A percentile compares a stretch with the other conserved stretches of the same genome.
Conservation (phyloP, 2,113 vertebrate genomes). For the Urocynchramus pylzowi region DNA sequence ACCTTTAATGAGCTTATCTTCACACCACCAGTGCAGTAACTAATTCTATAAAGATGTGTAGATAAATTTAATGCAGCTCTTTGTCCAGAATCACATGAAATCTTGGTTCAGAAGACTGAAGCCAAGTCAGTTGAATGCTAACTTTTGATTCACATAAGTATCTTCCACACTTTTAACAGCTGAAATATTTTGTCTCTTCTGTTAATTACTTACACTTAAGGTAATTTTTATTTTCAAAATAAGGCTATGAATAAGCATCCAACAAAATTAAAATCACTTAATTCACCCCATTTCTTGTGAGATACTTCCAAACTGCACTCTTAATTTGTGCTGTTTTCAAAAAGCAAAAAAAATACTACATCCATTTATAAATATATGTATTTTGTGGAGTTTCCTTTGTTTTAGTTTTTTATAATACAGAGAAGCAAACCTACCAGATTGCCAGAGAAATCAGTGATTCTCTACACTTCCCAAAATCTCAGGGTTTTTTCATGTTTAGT, state of each 20-base stretch:
- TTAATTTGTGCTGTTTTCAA: background rate
- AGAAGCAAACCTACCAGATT: background rate
- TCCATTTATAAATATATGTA: background rate
- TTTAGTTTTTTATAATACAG: background rate
- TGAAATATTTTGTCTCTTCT: background rate
- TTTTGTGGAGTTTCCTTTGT: rapidly evolving
- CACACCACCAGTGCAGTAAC: background rate
- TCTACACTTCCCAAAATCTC: background rate
- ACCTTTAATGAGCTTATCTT: background rate
- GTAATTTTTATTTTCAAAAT: background rate
- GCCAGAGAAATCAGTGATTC: background rate
- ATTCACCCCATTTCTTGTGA: background rate
- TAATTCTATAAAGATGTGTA: background rate
- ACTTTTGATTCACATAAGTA: background rate
- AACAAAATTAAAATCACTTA: background rate
- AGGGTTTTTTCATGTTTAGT: background rate
- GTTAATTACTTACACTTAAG: background rate
- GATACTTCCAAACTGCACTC: background rate
- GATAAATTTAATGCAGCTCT: background rate
- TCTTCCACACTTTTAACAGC: background rate
- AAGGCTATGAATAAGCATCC: background rate
- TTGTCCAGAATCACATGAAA: background rate
- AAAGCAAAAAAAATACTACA: background rate
- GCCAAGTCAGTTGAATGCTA: background rate
- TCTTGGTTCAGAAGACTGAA: background rate